phyloP scores from a whole-genome alignment of 1,140 invertebrate species.

The Listronotus bonariensis region DNA sequence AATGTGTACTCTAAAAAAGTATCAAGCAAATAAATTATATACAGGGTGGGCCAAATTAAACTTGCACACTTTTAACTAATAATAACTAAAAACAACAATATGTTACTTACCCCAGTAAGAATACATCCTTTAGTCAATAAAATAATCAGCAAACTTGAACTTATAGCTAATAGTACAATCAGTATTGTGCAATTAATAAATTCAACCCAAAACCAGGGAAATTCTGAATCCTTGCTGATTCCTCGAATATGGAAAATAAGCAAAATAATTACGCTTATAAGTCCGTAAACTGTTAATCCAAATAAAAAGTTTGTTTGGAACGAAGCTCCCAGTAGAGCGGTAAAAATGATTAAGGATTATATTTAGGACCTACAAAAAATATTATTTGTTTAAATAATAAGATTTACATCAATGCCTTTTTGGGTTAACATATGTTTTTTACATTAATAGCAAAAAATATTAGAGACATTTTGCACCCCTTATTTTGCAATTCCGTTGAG shows the following conservation, averaged over 20 bases:
- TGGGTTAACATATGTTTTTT: no score
- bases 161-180: conserved; percentile 12
- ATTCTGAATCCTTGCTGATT: conserved; percentile 11
- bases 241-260: conserved; percentile 17
- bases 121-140: conserved; percentile 22
- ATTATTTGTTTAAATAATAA: no score
- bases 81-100: no score
- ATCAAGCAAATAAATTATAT: no score
- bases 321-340: background rate
- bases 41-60: no score
- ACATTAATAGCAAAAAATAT: no score
- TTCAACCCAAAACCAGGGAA: conserved; percentile 30
- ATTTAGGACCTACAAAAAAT: conserved; percentile 17
- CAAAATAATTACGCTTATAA: conserved; percentile 10
- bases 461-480: no score
- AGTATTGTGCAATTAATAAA: conserved; percentile 18
- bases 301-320: conserved; percentile 16
- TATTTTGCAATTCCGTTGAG: no score
- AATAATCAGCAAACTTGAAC: conserved; percentile 6
- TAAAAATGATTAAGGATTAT: conserved; percentile 13
- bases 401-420: no score
- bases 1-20: no score
- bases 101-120: conserved; percentile 25
- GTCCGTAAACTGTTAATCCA: conserved; percentile 15
- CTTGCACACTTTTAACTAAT: no score